phyloP scores from a whole-genome alignment of 2,888 invertebrate species.

The Drosophila barbarae region DNA sequence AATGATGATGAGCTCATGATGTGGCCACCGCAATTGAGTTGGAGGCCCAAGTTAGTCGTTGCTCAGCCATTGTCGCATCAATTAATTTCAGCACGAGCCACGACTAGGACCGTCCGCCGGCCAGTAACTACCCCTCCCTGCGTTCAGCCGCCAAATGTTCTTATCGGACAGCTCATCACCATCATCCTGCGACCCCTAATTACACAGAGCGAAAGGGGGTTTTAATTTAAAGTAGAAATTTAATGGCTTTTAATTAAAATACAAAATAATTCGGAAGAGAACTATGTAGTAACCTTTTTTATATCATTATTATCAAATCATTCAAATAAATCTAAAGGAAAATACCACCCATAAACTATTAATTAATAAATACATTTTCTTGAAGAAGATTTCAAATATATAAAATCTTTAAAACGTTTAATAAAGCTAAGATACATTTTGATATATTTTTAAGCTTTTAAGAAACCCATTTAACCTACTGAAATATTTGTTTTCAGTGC shows the following conservation, averaged over 20 bases:
- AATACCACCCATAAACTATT: no score
- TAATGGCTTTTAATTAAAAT: neutral
- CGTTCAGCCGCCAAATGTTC: constrained; percentile 2
- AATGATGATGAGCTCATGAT: constrained; percentile 46
- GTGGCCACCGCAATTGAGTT: constrained; percentile 47
- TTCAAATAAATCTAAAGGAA: neutral
- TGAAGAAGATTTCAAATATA: no score
- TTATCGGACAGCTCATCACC: constrained; percentile 50
- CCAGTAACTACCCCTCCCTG: neutral
- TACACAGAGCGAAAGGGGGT: neutral
- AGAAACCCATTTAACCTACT: neutral
- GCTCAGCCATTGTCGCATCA: constrained; percentile 56
- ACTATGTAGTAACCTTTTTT: neutral
- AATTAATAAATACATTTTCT: no score
- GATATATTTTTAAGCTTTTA: neutral
- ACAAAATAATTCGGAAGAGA: neutral
- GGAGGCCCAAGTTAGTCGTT: constrained; percentile 47
- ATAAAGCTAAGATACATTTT: neutral
- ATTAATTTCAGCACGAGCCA: constrained; percentile 61
- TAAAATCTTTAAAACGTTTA: neutral
- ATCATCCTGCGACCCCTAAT: constrained; percentile 19
- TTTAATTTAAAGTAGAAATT: neutral
- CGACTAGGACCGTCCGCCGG: constrained; percentile 10
- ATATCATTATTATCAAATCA: neutral
- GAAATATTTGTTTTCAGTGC: neutral